Evolutionary conservation across 92 coral and sea anemone species (phyloP), one percentile per base, ranked within the genome.

Genomic region (Epizoanthus stellaris): DNA sequence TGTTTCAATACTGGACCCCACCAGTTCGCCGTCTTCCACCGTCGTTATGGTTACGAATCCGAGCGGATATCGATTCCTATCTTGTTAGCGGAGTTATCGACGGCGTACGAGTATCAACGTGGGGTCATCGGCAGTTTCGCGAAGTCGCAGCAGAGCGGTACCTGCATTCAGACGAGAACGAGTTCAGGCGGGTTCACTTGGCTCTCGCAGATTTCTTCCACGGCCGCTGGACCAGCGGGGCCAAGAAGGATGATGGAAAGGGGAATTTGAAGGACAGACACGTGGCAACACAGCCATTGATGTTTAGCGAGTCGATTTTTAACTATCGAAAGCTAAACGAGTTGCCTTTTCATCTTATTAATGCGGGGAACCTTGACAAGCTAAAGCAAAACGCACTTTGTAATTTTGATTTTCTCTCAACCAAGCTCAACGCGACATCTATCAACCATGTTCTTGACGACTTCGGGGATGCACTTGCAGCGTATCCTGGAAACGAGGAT

Each of bases 81-180:
- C 88, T 97, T 30, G 89, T 86, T 53, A 88, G 88, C 40, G 93
- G 87, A 40, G 92, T 89, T 77, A 90, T 80, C 63, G 91, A 97
- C 79, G 98, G 98, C 14, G 90, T 89, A 80, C 90, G 91, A 6
- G 76, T 97, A 73, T 57, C 92, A 59, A 91, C 97, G 39, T 97
- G 99, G 99, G 85, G 81, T n/a, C 95, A 97, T 75, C 94, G 91
- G 67, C 91, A 93, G 59, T 88, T 97, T 77, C 93, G 92, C 23
- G 95, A 97, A 39, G 90, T 95, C 39, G 98, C 96, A 13, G 81
- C 86, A 60, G 95, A 93, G 87, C 85, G 95, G 65, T 97, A 94
- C 81, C 87, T 97, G 45, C 90, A 89, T 49, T 70, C 89, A 8
- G 82, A 86, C 63, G 90, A 86, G 39, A 87, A 61, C 42, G 94